Evolutionary conservation across 37 sponge, comb jelly and placozoan species (phyloP).

Genomic region (Dysidea cf. avara): DNA sequence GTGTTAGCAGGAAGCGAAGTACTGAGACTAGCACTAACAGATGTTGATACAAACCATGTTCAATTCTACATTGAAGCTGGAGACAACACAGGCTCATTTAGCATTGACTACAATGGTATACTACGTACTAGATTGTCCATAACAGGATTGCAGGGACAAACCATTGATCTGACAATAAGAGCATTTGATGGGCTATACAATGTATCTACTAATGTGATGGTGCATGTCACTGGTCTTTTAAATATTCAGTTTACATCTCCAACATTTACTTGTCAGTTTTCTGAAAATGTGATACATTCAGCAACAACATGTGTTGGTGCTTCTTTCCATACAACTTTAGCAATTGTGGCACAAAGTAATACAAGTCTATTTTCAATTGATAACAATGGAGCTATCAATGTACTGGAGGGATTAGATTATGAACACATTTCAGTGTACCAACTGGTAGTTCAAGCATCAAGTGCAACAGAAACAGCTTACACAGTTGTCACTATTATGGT

Average conservation of each 20-base stretch:
- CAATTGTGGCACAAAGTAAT: constrained; percentile 25
- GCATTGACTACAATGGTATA: too few relatives aligned
- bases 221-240: too few relatives aligned
- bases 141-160: too few relatives aligned
- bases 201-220: too few relatives aligned
- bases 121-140: too few relatives aligned
- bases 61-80: not conserved
- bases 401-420: constrained; percentile 29
- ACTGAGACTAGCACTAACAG: constrained; percentile 11
- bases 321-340: too few relatives aligned
- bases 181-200: too few relatives aligned
- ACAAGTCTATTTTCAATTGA: not conserved
- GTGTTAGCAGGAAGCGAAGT: constrained; percentile 7
- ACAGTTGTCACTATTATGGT: constrained; percentile 39
- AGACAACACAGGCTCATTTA: not conserved
- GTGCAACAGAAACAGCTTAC: constrained; percentile 8
- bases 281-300: too few relatives aligned
- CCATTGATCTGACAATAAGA: too few relatives aligned
- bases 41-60: constrained; percentile 30
- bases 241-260: too few relatives aligned
- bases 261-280: too few relatives aligned
- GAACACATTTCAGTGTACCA: constrained; percentile 46
- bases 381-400: not conserved
- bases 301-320: too few relatives aligned
- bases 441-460: constrained; percentile 21